Percentiles rank a stretch among this genome's conserved stretches.
These are phyloP conservation scores for Agrotis puta DNA, from an alignment of 2,888 invertebrate species.

Conservation along the genomic window DNA sequence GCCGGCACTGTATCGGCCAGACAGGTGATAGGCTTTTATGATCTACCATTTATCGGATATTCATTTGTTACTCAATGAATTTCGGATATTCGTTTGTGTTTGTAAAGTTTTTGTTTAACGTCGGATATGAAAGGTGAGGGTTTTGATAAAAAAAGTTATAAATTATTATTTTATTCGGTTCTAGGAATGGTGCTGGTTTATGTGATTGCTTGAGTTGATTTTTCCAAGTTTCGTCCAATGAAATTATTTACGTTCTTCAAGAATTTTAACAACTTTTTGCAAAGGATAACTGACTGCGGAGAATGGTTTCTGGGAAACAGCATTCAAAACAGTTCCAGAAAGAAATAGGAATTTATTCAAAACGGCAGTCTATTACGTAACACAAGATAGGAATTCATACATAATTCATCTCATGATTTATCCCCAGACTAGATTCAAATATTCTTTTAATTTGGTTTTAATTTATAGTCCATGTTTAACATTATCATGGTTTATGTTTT, in stretches of 20 bases:
- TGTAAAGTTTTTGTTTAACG: conserved; percentile 52
- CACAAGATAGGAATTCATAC: conserved; percentile 23
- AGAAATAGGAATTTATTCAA: background rate
- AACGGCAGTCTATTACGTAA: conserved; percentile 14
- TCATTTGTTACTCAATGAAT: conserved; percentile 82
- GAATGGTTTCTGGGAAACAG: background rate
- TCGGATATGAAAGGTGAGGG: conserved; percentile 39
- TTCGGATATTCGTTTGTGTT: conserved; percentile 70
- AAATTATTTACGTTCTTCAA: background rate
- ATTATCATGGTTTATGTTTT: conserved; percentile 59
- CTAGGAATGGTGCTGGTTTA: background rate
- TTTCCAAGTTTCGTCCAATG: background rate
- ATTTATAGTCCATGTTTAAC: conserved; percentile 52
- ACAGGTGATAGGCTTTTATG: conserved; percentile 88
- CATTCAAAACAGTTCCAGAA: background rate
- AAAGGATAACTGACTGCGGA: background rate
- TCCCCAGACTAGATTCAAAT: conserved; percentile 43
- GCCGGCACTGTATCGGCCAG: conserved; percentile 74
- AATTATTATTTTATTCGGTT: conserved; percentile 2
- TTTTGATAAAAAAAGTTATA: conserved; percentile 15
- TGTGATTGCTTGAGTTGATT: background rate
- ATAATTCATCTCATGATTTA: conserved; percentile 47
- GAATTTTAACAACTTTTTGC: background rate
- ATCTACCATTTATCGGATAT: conserved; percentile 83
- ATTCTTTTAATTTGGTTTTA: conserved; percentile 48